phyloP scores from a whole-genome alignment of 2,113 vertebrate species.

The Ursus arctos region DNA sequence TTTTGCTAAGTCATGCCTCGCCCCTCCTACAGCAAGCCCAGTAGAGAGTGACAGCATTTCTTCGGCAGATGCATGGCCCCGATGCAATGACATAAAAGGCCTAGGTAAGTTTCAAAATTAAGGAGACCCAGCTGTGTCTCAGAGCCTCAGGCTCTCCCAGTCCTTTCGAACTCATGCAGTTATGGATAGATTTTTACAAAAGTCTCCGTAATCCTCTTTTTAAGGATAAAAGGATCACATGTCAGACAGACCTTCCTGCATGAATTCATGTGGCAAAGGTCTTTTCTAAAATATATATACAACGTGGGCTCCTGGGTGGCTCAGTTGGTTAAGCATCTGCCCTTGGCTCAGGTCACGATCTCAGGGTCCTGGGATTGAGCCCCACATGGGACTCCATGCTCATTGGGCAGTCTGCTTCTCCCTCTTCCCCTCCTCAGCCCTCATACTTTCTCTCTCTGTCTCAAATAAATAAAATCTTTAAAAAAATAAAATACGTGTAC shows the following conservation, averaged over 20 bases:
- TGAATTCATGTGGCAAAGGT: not conserved
- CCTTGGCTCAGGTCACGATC: no score
- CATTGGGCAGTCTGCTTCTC: no score
- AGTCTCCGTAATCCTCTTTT: not conserved
- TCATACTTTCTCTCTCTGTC: no score
- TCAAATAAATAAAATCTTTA: no score
- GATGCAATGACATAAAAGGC: no score
- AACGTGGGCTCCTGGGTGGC: not conserved
- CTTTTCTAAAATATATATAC: not conserved
- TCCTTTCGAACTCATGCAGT: fast-evolving
- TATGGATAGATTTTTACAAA: not conserved
- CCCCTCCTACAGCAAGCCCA: not conserved
- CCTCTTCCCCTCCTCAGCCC: no score
- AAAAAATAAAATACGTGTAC: not conserved
- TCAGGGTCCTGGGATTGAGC: no score
- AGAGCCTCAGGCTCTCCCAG: not conserved
- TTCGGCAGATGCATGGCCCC: not conserved
- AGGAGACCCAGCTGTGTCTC: not conserved
- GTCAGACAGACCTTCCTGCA: not conserved
- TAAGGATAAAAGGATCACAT: not conserved
- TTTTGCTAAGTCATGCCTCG: not conserved
- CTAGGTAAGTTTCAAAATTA: not conserved
- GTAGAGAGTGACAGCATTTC: not conserved
- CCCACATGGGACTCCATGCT: not conserved
- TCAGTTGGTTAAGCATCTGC: not conserved